Base-by-base conservation (phyloP, 2,797 vertebrate species). In the Cuculus canorus region DNA sequence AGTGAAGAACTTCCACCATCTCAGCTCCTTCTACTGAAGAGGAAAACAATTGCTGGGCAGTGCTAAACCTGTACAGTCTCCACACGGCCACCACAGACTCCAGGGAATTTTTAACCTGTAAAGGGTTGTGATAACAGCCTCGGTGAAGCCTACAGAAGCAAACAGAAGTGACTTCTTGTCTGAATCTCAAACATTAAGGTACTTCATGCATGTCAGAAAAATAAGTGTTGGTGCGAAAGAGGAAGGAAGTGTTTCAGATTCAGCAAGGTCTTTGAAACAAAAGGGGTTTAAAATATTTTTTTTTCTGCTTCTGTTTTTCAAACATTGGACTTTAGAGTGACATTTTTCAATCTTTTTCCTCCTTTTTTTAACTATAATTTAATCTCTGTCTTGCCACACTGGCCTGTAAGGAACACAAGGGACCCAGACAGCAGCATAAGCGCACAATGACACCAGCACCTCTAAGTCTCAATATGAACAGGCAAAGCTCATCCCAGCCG, bases 221-320 rank as follows among this genome's bases (percentile, higher is more conserved):
- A 69, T 7, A 37, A 10, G 37, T 1, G 0, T 3, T 32, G 61
- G 5, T 45, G 39, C 59, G 45, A 59, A 43, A 54, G 28, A 88
- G 88, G 78, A 86, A 94, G 88, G 92, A 89, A 91, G 79, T 0
- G 5, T 54, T 77, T 72, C 53, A 71, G 15, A 91, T 70, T 85
- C 13, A 71, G 24, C 39, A 41, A 76, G 32, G 32, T 13, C 84
- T 63, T 33, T 16, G 48, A 73, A 82, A 80, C 22, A 75, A 50
- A 65, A 30, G 1, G 0, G 0, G 0, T 4, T 35, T 64, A 16
- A 33, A 4, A 23, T 10, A 7, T 47, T 48, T 7, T 12, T 28
- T 32, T 64, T 53, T 45, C 54, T 32, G 0, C 70, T 90, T 53
- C 39, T 61, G 35, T 25, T 73, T 92, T 71, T 70, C 2, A 47